A percentile compares a stretch with the other conserved stretches of the same genome.
phyloP scores from a whole-genome alignment of 2,113 vertebrate species.

The Sylvilagus bachmani region DNA sequence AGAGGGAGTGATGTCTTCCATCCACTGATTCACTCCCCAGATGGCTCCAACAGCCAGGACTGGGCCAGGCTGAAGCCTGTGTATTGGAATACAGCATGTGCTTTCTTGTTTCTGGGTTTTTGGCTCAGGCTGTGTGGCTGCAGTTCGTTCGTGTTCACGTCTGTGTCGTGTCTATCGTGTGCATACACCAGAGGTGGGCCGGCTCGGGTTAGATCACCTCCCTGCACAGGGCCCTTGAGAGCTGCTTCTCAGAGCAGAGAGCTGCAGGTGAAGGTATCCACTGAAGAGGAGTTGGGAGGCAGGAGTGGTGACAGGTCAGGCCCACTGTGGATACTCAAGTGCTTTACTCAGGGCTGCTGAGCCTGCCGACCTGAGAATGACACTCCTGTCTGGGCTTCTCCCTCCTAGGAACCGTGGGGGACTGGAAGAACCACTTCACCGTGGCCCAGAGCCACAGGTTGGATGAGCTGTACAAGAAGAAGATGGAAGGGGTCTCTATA shows the following conservation, averaged over 20 bases:
- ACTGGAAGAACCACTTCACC: slow-evolving; percentile 95
- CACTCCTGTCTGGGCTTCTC: not conserved
- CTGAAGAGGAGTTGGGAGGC: not conserved
- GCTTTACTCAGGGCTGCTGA: not conserved
- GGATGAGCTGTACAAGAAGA: slow-evolving; percentile 86
- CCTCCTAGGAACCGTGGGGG: slow-evolving; percentile 91
- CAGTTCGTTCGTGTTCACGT: not conserved
- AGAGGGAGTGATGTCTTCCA: too few relatives aligned
- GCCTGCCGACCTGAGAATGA: not conserved
- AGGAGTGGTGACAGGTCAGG: not conserved
- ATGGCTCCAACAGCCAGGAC: too few relatives aligned
- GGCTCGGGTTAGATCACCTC: not conserved
- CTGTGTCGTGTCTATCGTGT: not conserved
- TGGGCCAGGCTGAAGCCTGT: too few relatives aligned
- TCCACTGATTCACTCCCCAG: too few relatives aligned
- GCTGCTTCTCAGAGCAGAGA: not conserved
- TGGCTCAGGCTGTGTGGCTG: not conserved
- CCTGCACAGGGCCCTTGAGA: not conserved
- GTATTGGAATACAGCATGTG: not conserved
- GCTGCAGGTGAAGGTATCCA: not conserved
- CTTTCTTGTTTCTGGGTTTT: not conserved
- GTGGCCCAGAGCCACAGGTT: slow-evolving; percentile 91
- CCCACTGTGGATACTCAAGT: not conserved
- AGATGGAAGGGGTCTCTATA: slow-evolving; percentile 85
- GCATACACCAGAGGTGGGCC: not conserved